These are phyloP conservation scores for Sebastes iracundus DNA, from an alignment of 2,797 vertebrate species.

Conservation along the genomic window DNA sequence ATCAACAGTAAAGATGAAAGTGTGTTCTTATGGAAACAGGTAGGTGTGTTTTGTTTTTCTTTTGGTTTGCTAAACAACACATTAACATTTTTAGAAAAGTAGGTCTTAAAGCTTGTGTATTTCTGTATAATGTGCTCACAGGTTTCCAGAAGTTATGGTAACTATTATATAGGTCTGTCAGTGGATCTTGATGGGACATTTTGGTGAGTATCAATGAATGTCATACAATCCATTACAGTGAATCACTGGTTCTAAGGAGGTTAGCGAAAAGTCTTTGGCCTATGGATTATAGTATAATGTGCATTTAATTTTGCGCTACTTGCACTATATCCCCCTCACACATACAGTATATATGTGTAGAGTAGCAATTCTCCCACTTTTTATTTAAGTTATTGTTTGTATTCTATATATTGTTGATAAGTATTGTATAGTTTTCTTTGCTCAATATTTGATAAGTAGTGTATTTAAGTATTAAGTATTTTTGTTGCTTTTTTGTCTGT, in stretches of 20 bases:
- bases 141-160: conserved; percentile 50
- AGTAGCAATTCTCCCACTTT: background rate
- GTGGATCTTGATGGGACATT: conserved; percentile 88
- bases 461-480: background rate
- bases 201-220: conserved; percentile 79
- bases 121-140: conserved; percentile 17
- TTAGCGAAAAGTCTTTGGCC: background rate
- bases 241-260: background rate
- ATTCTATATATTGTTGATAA: background rate
- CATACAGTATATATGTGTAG: background rate
- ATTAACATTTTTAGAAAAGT: background rate
- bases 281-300: background rate
- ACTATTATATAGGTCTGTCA: conserved; percentile 86
- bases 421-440: background rate
- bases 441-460: background rate
- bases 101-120: background rate
- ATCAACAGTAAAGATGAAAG: conserved; percentile 88
- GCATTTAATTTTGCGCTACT: background rate
- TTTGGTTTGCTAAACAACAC: background rate
- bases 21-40: conserved; percentile 81
- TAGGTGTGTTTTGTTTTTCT: conserved; percentile 9
- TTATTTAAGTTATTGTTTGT: background rate
- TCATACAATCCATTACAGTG: background rate
- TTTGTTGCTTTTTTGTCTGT: too few relatives aligned
- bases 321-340: background rate